phyloP scores from a whole-genome alignment of 1,140 invertebrate genomes.

The Arion vulgaris region DNA sequence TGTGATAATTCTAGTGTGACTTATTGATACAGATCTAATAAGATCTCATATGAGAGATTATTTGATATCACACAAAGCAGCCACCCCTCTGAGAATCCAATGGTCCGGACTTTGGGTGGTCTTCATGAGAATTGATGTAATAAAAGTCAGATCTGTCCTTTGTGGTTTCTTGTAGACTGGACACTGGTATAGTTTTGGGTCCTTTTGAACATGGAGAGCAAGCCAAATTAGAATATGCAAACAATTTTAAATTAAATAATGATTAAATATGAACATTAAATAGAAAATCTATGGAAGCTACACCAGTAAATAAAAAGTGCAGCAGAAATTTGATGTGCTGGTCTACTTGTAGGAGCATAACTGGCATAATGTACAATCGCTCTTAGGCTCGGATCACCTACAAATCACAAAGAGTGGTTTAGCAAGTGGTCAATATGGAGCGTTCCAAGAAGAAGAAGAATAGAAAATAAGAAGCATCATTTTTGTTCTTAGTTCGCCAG shows the following conservation, averaged over 20 bases:
- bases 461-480: no score
- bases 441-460: no score
- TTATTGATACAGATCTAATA: neutral
- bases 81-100: conserved; percentile 94
- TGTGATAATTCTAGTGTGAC: neutral
- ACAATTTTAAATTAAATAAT: neutral
- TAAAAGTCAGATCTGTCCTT: conserved; percentile 92
- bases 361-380: no score
- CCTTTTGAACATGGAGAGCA: conserved; percentile 65
- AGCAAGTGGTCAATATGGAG: no score
- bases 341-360: no score
- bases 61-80: conserved; percentile 95
- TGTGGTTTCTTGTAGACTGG: conserved; percentile 93
- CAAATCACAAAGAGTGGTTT: no score
- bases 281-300: no score
- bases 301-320: no score
- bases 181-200: conserved; percentile 90
- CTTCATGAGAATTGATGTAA: conserved; percentile 87
- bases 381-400: no score
- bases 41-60: conserved; percentile 73
- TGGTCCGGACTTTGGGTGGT: conserved; percentile 89
- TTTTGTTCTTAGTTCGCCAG: no score
- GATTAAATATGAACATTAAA: no score
- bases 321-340: no score
- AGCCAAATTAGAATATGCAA: neutral